Evolutionary conservation across 2,113 vertebrate species (phyloP).

Genomic region (Notechis scutatus): DNA sequence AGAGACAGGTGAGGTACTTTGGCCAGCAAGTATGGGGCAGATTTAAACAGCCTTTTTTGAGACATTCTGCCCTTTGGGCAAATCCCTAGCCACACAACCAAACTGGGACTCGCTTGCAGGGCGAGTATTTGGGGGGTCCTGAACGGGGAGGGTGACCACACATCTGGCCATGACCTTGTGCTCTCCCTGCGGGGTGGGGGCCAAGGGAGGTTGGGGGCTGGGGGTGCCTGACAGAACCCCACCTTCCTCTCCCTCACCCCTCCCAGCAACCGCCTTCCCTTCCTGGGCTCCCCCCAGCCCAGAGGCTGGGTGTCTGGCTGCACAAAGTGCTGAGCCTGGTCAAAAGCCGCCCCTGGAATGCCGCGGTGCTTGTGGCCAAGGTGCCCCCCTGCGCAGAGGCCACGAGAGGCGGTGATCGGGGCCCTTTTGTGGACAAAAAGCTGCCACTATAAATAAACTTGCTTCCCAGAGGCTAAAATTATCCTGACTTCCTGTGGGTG

Average conservation of each 20-base stretch:
- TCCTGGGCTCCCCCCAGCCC: neutral
- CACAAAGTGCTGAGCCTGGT: slow-evolving; percentile 35
- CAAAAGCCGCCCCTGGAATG: slow-evolving; percentile 36
- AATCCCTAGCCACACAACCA: neutral
- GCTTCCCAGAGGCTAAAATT: neutral
- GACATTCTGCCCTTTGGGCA: fast-evolving
- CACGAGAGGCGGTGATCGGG: neutral
- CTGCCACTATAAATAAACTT: slow-evolving; percentile 54
- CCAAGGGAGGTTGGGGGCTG: too few relatives aligned
- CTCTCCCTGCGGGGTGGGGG: fast-evolving
- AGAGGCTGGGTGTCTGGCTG: slow-evolving; percentile 13
- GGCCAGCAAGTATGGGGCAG: too few relatives aligned
- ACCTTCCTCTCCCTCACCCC: too few relatives aligned
- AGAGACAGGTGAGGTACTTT: neutral
- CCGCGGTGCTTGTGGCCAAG: neutral
- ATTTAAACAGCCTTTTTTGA: neutral
- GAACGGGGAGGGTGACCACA: neutral
- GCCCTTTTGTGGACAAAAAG: slow-evolving; percentile 2
- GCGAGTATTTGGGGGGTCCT: neutral
- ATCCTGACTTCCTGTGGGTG: neutral
- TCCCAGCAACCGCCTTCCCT: neutral
- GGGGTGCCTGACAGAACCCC: neutral
- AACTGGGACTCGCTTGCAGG: neutral
- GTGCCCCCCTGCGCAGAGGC: neutral
- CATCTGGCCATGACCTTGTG: neutral